Conservation (phyloP, 2,113 vertebrate genomes). For the Nesospiza acunhae region DNA sequence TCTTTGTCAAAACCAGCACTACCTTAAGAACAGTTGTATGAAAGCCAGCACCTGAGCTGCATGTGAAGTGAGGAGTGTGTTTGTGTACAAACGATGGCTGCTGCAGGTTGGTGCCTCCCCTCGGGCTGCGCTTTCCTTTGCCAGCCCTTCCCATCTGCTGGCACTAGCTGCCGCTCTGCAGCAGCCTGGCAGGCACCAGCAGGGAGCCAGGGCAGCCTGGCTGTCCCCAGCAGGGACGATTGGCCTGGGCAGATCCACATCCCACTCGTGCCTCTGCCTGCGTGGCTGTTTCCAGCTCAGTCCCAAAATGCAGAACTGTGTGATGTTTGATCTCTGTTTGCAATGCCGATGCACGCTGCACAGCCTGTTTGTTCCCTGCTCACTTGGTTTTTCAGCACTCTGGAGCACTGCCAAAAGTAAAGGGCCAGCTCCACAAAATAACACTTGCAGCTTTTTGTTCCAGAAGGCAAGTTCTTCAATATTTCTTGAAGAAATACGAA, state of each 20-base stretch:
- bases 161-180: background rate
- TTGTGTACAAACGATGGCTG: background rate
- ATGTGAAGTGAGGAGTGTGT: background rate
- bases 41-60: background rate
- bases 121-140: background rate
- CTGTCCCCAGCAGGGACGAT: background rate
- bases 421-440: background rate
- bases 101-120: background rate
- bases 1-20: background rate
- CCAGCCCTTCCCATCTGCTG: background rate
- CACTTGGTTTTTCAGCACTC: background rate
- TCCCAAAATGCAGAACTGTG: background rate
- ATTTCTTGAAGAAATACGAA: background rate
- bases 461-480: background rate
- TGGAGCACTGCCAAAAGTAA: background rate
- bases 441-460: background rate
- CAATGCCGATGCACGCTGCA: background rate
- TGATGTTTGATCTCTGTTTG: background rate
- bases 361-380: background rate
- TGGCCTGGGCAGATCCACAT: background rate
- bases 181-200: background rate
- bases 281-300: background rate
- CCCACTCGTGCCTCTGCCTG: accelerated
- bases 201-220: background rate
- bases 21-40: background rate